Conservation (phyloP, 2,113 vertebrate genomes). For the Tupaia chinensis region DNA sequence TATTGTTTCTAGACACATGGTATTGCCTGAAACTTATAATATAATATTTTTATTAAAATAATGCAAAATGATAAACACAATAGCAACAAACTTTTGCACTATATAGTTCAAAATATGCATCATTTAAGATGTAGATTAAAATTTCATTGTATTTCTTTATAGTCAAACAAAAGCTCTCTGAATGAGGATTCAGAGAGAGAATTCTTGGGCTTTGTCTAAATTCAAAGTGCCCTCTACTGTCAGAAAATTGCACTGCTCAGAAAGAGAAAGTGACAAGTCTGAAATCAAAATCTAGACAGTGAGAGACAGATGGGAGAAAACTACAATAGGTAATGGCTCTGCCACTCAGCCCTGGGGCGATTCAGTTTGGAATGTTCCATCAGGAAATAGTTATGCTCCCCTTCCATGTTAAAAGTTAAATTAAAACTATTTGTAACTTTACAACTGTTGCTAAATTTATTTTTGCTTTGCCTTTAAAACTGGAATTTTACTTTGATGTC, state of each 20-base stretch:
- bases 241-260: conserved; percentile 81
- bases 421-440: conserved; percentile 54
- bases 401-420: conserved; percentile 16
- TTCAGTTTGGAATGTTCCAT: conserved; percentile 44
- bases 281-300: conserved; percentile 65
- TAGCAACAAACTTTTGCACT: conserved; percentile 44
- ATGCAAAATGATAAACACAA: conserved; percentile 12
- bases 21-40: neutral
- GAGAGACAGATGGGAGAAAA: conserved; percentile 60
- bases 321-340: neutral
- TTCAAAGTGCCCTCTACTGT: conserved; percentile 92
- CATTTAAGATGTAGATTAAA: conserved; percentile 67
- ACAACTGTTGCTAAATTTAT: neutral
- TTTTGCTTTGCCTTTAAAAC: conserved; percentile 50
- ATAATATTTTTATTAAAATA: conserved; percentile 45
- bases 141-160: conserved; percentile 77
- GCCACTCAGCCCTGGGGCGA: neutral
- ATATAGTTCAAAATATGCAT: neutral
- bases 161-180: conserved; percentile 87
- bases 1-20: conserved; percentile 44
- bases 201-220: conserved; percentile 87
- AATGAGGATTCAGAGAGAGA: conserved; percentile 79
- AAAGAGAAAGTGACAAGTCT: neutral
- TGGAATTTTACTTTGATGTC: conserved; percentile 49
- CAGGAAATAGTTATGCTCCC: neutral